phyloP scores from a whole-genome alignment of 1,140 invertebrate species.

The Trypoxylus dichotomus region DNA sequence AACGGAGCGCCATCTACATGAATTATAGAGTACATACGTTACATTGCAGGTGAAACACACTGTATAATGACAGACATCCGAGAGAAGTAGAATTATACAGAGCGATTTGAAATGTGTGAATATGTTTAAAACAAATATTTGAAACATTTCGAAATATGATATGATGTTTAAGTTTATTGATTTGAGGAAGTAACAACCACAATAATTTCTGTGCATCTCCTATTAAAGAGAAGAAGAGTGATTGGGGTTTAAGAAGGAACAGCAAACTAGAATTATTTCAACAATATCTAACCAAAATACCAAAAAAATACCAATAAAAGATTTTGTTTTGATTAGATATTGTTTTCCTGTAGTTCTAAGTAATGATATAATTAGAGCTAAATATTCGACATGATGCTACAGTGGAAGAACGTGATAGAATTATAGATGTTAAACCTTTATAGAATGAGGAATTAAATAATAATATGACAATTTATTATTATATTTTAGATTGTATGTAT shows the following conservation, averaged over 20 bases:
- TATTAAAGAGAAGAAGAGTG: too few species aligned
- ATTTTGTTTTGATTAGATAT: too few species aligned
- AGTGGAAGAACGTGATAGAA: slow-evolving; percentile 6
- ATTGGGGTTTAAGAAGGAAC: too few species aligned
- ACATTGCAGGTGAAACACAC: neutral
- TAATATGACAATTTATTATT: slow-evolving; percentile 8
- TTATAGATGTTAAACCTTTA: neutral
- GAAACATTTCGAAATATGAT: neutral
- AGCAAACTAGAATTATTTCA: too few species aligned
- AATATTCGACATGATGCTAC: neutral
- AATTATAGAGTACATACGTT: neutral
- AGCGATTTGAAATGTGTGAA: neutral
- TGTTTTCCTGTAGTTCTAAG: too few species aligned
- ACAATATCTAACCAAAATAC: too few species aligned
- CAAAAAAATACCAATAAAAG: too few species aligned
- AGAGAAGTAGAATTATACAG: neutral
- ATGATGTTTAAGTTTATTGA: neutral
- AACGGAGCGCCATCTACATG: neutral
- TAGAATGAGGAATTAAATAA: neutral
- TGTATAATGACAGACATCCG: neutral
- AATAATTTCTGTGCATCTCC: too few species aligned
- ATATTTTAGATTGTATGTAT: too few species aligned
- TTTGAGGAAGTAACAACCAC: too few species aligned
- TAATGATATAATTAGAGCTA: too few species aligned
- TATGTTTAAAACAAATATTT: neutral